A percentile compares a stretch with the other conserved stretches of the same genome.
phyloP scores from a whole-genome alignment of 1,140 invertebrate genomes.

The Drosophila melanogaster region Release_6_plus_ISO1_MT NT_037436.4:5893501-5894000 shows the following conservation, averaged over 20 bases:
- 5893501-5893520: conserved; percentile 72
- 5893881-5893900: conserved; percentile 74
- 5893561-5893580: conserved; percentile 52
- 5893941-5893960: neutral
- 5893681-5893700: conserved; percentile 67
- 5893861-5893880: conserved; percentile 48
- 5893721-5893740: conserved; percentile 48
- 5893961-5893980: neutral
- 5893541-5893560: conserved; percentile 36
- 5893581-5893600: conserved; percentile 53
- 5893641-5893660: conserved; percentile 10
- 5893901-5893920: conserved; percentile 19
- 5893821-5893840: conserved; percentile 75
- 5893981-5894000: neutral
- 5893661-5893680: conserved; percentile 26
- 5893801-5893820: conserved; percentile 55
- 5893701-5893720: conserved; percentile 52
- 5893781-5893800: conserved; percentile 59
- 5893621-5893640: conserved; percentile 1
- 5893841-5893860: conserved; percentile 67
- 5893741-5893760: conserved; percentile 70
- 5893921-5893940: neutral
- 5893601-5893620: conserved; percentile 50
- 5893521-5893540: conserved; percentile 16
- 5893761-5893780: conserved; percentile 64